Evolutionary conservation across 2,888 invertebrate species (phyloP).

Genomic region (Andrena bicolor): DNA sequence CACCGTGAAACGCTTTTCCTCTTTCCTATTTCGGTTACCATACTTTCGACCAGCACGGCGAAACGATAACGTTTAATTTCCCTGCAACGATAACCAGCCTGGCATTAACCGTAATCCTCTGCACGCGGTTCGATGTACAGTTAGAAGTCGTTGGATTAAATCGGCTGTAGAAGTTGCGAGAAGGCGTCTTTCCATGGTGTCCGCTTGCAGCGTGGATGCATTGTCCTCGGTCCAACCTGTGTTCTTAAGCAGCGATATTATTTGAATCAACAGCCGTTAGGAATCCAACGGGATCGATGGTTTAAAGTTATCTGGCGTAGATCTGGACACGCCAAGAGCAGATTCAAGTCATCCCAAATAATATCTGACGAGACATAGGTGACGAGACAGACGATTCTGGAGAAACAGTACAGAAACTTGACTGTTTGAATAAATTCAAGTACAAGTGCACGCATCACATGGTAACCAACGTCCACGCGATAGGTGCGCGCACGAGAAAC

Average conservation of each 20-base stretch:
- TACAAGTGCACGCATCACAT: slow-evolving; percentile 47
- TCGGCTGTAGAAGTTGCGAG: not conserved
- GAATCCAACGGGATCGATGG: not conserved
- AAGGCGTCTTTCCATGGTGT: not conserved
- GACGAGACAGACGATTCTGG: not conserved
- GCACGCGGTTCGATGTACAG: not conserved
- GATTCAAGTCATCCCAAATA: no score
- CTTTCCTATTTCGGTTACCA: not conserved
- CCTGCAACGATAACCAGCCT: slow-evolving; percentile 4
- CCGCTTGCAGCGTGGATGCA: not conserved
- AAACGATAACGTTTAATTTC: slow-evolving; percentile 22
- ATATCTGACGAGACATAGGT: no score
- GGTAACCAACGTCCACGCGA: slow-evolving; percentile 29
- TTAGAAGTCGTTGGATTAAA: slow-evolving; percentile 12
- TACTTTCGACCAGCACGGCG: not conserved
- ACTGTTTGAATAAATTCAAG: slow-evolving; percentile 40
- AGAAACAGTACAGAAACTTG: not conserved
- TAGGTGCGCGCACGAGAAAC: slow-evolving; percentile 27
- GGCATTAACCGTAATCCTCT: slow-evolving; percentile 24
- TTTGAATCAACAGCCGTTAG: not conserved
- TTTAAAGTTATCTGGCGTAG: not conserved
- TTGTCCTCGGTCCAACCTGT: not conserved
- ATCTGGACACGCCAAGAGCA: not conserved
- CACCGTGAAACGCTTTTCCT: not conserved
- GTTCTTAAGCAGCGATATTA: not conserved